Conservation (phyloP, 2,888 invertebrate species). For the Phanerotoma sp. region DNA sequence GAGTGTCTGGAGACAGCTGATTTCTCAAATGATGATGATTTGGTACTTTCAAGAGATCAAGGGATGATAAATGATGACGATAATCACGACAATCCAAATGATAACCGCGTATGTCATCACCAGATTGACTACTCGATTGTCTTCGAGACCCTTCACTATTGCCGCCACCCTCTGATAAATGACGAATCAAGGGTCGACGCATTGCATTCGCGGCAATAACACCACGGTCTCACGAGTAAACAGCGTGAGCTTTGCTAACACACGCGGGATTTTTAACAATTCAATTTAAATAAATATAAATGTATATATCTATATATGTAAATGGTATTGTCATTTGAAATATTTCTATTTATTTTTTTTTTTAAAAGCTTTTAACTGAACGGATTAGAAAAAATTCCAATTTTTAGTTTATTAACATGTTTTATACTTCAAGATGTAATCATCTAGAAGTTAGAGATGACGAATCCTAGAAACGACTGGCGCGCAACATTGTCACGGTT, state of each 20-base stretch:
- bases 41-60: constrained; percentile 52
- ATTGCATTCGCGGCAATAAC: constrained; percentile 36
- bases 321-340: too few species aligned
- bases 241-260: background rate
- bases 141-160: constrained; percentile 38
- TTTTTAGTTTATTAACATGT: too few species aligned
- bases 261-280: background rate
- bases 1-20: constrained; percentile 24
- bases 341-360: too few species aligned
- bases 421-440: background rate
- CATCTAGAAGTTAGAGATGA: background rate
- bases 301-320: too few species aligned
- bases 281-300: too few species aligned
- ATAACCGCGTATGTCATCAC: constrained; percentile 29
- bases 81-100: constrained; percentile 49
- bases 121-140: constrained; percentile 28
- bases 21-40: constrained; percentile 42
- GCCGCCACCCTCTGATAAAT: constrained; percentile 53
- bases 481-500: constrained; percentile 2
- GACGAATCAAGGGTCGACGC: constrained; percentile 53
- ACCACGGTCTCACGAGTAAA: background rate
- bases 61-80: constrained; percentile 51
- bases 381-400: too few species aligned
- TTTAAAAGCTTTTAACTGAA: too few species aligned
- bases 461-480: background rate